A percentile compares a stretch with the other conserved stretches of the same genome.
phyloP scores from a whole-genome alignment of 2,888 invertebrate genomes.

The Oscheius sp. region DNA sequence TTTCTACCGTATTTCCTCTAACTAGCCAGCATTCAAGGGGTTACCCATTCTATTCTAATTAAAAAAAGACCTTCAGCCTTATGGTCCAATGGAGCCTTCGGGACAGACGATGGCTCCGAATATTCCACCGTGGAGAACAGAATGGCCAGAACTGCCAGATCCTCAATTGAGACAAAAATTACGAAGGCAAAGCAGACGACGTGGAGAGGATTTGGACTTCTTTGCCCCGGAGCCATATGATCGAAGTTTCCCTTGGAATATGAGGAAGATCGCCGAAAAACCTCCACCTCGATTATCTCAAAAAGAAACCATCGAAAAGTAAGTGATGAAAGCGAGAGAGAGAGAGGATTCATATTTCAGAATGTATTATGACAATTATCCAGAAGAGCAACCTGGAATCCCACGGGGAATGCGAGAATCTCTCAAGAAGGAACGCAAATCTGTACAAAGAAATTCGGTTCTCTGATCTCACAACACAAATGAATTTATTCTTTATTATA shows the following conservation, averaged over 20 bases:
- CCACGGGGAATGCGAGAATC: constrained; percentile 41
- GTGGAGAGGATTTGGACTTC: constrained; percentile 39
- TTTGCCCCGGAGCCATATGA: constrained; percentile 49
- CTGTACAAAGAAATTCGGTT: constrained; percentile 11
- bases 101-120: constrained; percentile 32
- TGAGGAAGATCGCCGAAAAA: constrained; percentile 28
- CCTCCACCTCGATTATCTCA: neutral
- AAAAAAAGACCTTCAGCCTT: constrained; percentile 21
- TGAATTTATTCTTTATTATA: constrained; percentile 19
- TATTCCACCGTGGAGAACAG: constrained; percentile 51
- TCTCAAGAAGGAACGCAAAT: constrained; percentile 16
- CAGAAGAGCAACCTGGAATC: constrained; percentile 45
- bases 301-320: constrained; percentile 39
- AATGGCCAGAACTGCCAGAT: constrained; percentile 55
- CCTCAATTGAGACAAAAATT: constrained; percentile 50
- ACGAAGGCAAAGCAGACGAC: constrained; percentile 21
- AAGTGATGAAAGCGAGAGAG: no score
- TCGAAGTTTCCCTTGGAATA: constrained; percentile 51
- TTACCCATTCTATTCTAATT: no score
- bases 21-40: no score
- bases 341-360: no score
- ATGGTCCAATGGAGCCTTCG: constrained; percentile 6
- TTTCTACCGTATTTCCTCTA: no score
- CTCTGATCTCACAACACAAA: constrained; percentile 14
- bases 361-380: constrained; percentile 44